Conservation (phyloP, 2,797 vertebrate species). For the Avahi laniger region DNA sequence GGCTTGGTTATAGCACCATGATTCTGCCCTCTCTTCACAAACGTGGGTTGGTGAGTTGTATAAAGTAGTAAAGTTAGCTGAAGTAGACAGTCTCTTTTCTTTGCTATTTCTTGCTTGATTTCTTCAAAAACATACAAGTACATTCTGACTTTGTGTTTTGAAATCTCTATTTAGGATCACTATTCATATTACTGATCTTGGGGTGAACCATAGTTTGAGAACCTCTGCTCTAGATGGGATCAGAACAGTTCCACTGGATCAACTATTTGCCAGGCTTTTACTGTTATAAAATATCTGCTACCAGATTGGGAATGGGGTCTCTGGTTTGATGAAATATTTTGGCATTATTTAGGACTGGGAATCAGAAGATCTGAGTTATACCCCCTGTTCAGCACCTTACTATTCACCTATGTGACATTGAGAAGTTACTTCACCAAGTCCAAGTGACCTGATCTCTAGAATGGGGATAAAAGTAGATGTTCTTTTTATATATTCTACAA, state of each 20-base stretch:
- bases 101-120: neutral
- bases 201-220: conserved; percentile 23
- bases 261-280: neutral
- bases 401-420: neutral
- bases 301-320: neutral
- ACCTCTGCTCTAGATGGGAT: neutral
- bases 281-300: neutral
- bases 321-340: conserved; percentile 28
- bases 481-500: neutral
- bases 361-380: neutral
- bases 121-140: neutral
- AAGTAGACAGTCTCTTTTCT: neutral
- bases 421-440: neutral
- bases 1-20: neutral
- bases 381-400: neutral
- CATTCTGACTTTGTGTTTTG: conserved; percentile 22
- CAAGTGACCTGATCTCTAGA: neutral
- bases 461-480: neutral
- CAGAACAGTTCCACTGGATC: neutral
- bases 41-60: neutral
- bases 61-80: neutral
- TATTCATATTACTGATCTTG: neutral
- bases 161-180: conserved; percentile 10
- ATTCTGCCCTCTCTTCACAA: neutral
- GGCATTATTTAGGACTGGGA: neutral